Conservation (phyloP, 2,113 vertebrate species). For the Sinocyclocheilus grahami region DNA sequence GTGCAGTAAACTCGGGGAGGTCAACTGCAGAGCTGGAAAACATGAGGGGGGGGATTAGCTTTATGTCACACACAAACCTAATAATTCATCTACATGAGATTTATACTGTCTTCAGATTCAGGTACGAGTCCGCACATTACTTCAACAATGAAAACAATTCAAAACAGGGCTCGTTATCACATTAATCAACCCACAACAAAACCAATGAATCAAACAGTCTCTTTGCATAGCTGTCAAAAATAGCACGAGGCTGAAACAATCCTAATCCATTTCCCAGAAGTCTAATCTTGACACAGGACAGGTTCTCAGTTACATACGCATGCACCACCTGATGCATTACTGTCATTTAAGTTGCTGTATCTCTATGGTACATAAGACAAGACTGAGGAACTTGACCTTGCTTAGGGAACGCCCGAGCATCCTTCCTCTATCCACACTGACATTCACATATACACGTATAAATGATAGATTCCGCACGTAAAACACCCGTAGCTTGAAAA, state of each 20-base stretch:
- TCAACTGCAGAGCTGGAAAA: slow-evolving; percentile 69
- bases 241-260: not conserved
- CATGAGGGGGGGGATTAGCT: not conserved
- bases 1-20: slow-evolving; percentile 71
- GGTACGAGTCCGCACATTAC: not conserved
- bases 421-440: not conserved
- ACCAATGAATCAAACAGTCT: not conserved
- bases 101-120: not conserved
- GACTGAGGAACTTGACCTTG: slow-evolving; percentile 30
- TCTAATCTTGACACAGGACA: not conserved
- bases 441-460: not conserved
- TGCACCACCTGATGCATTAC: not conserved
- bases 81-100: not conserved
- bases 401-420: not conserved
- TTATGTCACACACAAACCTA: not conserved
- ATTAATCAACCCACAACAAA: not conserved
- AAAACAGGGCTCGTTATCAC: not conserved
- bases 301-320: too few species aligned
- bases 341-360: not conserved
- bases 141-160: not conserved
- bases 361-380: too few species aligned
- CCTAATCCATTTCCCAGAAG: not conserved
- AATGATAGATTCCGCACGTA: not conserved
- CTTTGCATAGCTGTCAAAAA: not conserved
- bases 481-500: not conserved